phyloP scores from a whole-genome alignment of 2,113 vertebrate species.

The Rhegmatorhina hoffmannsi region DNA sequence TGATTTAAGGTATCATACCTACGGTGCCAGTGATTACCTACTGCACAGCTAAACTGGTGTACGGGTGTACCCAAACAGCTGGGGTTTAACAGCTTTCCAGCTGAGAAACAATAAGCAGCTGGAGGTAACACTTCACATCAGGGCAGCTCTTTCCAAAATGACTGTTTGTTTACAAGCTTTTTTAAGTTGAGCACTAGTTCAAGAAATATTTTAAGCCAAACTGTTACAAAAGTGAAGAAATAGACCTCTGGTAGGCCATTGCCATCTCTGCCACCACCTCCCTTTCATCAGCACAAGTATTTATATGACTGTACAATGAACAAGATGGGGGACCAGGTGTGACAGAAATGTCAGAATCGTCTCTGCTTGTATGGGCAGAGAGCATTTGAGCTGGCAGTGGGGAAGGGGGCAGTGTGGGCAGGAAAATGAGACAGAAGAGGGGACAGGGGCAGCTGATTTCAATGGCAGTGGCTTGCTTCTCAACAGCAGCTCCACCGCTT shows the following conservation, averaged over 20 bases:
- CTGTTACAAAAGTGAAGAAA: neutral
- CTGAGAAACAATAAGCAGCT: neutral
- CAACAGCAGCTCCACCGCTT: neutral
- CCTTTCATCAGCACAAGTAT: neutral
- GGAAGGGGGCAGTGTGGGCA: neutral
- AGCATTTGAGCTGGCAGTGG: neutral
- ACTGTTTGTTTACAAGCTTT: neutral
- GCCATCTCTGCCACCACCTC: neutral
- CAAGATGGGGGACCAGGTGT: rapidly evolving
- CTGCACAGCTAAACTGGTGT: neutral
- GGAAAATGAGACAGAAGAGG: neutral
- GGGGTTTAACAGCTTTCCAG: neutral
- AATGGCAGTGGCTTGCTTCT: neutral
- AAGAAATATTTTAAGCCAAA: neutral
- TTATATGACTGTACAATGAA: rapidly evolving
- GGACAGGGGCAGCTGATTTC: neutral
- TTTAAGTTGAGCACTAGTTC: neutral
- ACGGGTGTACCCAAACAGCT: neutral
- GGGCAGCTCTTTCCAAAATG: neutral
- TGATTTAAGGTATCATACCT: neutral
- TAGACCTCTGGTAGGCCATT: neutral
- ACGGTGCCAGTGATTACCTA: neutral
- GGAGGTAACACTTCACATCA: neutral
- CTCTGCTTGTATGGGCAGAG: neutral
- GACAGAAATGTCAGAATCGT: neutral